Evolutionary conservation across 2,888 invertebrate genomes (phyloP).

Genomic region (Drosophila maculinotata): DNA sequence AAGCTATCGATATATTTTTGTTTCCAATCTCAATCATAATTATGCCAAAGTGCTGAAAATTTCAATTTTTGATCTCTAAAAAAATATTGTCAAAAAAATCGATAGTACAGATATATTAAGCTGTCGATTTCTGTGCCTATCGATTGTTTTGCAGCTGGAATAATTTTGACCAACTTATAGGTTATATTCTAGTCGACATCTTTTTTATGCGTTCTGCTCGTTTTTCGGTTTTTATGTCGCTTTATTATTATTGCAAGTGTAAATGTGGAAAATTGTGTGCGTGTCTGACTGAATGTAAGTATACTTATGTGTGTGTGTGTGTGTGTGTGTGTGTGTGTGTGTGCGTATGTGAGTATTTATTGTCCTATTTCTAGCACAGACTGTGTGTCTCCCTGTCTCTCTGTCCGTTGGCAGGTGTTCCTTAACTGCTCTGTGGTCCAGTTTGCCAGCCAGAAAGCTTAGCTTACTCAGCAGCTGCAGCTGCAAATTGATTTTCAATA

Average conservation of each 20-base stretch:
- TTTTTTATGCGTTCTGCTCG: constrained; percentile 2
- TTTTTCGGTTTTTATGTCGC: constrained; percentile 54
- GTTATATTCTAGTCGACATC: not conserved
- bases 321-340: constrained; percentile 1
- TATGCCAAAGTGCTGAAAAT: no score
- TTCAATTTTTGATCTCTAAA: no score
- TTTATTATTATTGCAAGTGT: constrained; percentile 80
- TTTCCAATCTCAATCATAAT: no score
- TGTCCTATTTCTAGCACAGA: constrained; percentile 58
- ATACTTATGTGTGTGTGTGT: constrained; percentile 8
- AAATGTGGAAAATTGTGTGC: constrained; percentile 68
- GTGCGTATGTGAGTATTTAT: constrained; percentile 49
- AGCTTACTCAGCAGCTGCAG: constrained; percentile 47
- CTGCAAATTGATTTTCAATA: constrained; percentile 83
- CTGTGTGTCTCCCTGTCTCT: constrained; percentile 15
- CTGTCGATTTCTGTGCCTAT: no score
- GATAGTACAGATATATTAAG: no score
- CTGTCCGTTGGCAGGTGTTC: constrained; percentile 27
- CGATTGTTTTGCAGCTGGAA: no score
- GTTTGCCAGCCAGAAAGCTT: constrained; percentile 18
- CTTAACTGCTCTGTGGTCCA: constrained; percentile 37
- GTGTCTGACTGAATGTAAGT: constrained; percentile 25
- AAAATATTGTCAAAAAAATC: no score
- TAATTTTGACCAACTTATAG: not conserved
- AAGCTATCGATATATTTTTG: no score